Conservation (phyloP, 2,797 vertebrate species). For the Bucorvus abyssinicus region DNA sequence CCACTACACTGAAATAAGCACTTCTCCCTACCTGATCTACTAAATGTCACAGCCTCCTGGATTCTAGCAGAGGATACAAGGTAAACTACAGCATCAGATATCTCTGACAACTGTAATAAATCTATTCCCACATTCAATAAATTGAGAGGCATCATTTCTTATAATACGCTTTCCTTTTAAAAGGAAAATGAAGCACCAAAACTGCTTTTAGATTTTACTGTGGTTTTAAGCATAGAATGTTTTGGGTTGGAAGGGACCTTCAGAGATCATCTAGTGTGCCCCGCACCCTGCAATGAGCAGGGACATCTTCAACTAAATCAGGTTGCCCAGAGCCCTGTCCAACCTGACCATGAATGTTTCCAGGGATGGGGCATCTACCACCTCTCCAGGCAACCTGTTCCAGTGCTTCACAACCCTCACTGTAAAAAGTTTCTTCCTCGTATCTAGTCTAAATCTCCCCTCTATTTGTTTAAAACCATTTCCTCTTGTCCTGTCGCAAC, state of each 20-base stretch:
- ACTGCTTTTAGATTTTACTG: not conserved
- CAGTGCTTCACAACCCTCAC: not conserved
- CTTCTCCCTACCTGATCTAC: not conserved
- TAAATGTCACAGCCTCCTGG: not conserved
- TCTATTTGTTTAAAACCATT: not conserved
- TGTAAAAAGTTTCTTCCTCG: not conserved
- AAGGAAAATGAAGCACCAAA: not conserved
- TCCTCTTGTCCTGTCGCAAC: not conserved
- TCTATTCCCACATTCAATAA: not conserved
- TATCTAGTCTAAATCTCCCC: rapidly evolving
- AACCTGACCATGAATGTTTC: not conserved
- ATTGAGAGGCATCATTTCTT: not conserved
- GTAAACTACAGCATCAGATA: not conserved
- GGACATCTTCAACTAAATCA: not conserved
- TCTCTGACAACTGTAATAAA: not conserved
- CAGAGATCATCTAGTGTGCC: not conserved
- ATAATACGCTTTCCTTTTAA: not conserved
- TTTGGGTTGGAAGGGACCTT: not conserved
- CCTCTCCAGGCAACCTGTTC: not conserved
- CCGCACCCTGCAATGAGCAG: rapidly evolving
- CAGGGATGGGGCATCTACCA: not conserved
- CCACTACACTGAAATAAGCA: not conserved
- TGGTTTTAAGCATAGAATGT: not conserved
- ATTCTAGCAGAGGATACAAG: not conserved
- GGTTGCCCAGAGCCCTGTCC: not conserved